phyloP scores from a whole-genome alignment of 2,113 vertebrate genomes.

The Rhipidura dahli region DNA sequence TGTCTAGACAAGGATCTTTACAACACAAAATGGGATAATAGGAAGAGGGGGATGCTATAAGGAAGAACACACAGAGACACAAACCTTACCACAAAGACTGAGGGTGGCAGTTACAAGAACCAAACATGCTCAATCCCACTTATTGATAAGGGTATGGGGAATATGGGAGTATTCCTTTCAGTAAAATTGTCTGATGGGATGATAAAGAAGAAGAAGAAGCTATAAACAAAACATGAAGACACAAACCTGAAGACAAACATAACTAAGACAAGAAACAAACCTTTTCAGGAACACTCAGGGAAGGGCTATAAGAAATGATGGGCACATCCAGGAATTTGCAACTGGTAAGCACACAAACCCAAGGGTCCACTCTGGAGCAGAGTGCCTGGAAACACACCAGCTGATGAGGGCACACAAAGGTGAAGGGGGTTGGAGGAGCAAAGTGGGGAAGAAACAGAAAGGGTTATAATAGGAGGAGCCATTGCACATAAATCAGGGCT shows the following conservation, averaged over 20 bases:
- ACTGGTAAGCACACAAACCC: background rate
- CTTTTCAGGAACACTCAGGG: background rate
- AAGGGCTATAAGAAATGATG: background rate
- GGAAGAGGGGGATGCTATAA: background rate
- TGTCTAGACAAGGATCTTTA: background rate
- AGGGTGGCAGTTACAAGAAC: background rate
- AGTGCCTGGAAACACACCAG: background rate
- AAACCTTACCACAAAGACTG: background rate
- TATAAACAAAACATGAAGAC: background rate
- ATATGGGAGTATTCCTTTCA: background rate
- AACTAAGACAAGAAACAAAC: background rate
- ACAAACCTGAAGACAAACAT: background rate
- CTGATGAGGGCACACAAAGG: background rate
- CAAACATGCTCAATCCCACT: background rate
- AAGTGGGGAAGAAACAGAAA: background rate
- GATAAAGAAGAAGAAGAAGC: background rate
- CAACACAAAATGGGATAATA: rapidly evolving
- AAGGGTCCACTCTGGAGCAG: background rate
- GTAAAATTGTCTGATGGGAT: background rate
- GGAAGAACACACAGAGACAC: background rate
- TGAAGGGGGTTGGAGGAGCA: background rate
- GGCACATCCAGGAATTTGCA: background rate
- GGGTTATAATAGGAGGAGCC: background rate
- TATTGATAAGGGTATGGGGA: background rate
- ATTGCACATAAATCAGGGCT: background rate